Evolutionary conservation across 1,140 invertebrate species (phyloP), one percentile per base, ranked within the genome.

Genomic region (Trachelipus rathkii): DNA sequence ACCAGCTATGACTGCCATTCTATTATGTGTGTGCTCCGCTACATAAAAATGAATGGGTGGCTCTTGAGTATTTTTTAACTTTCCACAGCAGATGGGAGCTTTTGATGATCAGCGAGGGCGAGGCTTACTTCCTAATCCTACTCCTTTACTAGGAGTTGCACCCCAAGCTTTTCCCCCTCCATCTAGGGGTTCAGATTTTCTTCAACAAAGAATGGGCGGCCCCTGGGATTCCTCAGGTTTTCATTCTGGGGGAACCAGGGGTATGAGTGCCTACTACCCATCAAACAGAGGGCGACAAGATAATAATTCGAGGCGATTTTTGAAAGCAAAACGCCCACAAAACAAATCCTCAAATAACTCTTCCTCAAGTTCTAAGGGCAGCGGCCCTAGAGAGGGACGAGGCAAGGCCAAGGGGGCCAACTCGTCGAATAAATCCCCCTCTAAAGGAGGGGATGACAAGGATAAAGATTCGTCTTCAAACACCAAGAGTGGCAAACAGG

Each of bases 181-280:
- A 13, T 13, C 50, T 19, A 60, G 50, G 50, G 50, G 50, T 19
- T 19, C 50, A 15, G 50, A 60, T 15, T 60, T 60, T 19, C 50
- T 60, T 60, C 50, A 60, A 60, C 50, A 60, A 60, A 60, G 50
- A 60, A 60, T 60, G 50, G 50, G 50, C 19, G 19, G 19, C 19
- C 50, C 50, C 50, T 60, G 50, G 50, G 50, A 60, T 60, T 60
- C 50, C 19, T 60, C 50, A 13, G 33, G 33, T 33, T 60, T 60
- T 15, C 50, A 19, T 60, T 60, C 50, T 19, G 50, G 50, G 19
- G 50, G 50, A 13, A 13, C 50, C 50, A 60, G 50, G 50, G 50
- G 50, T 4, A 60, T 60, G 50, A 60, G 50, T 19, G 50, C 11
- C 50, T 60, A 60, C 50, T 60, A 60, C 50, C 50, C 50, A 13